A percentile compares a stretch with the other conserved stretches of the same genome.
Conservation (phyloP, 2,888 invertebrate species). For the Nomada goodeniana region DNA sequence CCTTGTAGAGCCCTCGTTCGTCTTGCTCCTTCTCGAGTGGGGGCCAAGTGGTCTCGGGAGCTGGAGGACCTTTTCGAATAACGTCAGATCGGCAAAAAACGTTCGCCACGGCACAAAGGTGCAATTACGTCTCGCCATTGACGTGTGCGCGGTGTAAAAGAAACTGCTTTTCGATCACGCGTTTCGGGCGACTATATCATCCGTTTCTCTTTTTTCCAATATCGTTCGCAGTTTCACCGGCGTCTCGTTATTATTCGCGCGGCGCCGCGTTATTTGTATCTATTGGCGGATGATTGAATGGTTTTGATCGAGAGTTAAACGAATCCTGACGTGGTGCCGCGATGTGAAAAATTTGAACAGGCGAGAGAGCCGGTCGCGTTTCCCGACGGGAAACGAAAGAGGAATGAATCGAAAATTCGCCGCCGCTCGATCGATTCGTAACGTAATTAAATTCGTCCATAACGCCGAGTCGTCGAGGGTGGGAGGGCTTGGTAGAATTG, state of each 20-base stretch:
- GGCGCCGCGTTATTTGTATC: slow-evolving; percentile 20
- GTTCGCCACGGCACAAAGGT: slow-evolving; percentile 57
- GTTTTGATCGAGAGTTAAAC: slow-evolving; percentile 44
- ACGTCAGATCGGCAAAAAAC: slow-evolving; percentile 69
- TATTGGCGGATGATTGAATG: slow-evolving; percentile 10
- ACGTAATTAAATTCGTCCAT: slow-evolving; percentile 65
- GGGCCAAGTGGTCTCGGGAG: slow-evolving; percentile 65
- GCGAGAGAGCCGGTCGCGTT: background rate
- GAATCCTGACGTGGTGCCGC: slow-evolving; percentile 31
- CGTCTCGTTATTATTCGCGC: slow-evolving; percentile 19
- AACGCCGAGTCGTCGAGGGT: slow-evolving; percentile 21
- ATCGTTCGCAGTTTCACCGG: slow-evolving; percentile 20
- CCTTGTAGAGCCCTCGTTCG: slow-evolving; percentile 55
- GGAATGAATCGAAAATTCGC: slow-evolving; percentile 44
- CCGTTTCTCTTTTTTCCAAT: background rate
- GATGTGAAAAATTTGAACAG: slow-evolving; percentile 26
- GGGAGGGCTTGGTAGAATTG: background rate
- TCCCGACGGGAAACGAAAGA: background rate
- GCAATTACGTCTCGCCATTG: slow-evolving; percentile 56
- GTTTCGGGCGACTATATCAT: too few relatives aligned
- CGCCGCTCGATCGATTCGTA: slow-evolving; percentile 25
- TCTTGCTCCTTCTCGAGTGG: slow-evolving; percentile 58
- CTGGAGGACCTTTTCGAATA: slow-evolving; percentile 70
- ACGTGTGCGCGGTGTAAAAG: background rate
- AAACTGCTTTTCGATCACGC: background rate